A percentile compares a stretch with the other conserved stretches of the same genome.
These are phyloP conservation scores for Stomatorhinus ivindoensis DNA, from an alignment of 2,113 vertebrate genomes.

Conservation along the genomic window DNA sequence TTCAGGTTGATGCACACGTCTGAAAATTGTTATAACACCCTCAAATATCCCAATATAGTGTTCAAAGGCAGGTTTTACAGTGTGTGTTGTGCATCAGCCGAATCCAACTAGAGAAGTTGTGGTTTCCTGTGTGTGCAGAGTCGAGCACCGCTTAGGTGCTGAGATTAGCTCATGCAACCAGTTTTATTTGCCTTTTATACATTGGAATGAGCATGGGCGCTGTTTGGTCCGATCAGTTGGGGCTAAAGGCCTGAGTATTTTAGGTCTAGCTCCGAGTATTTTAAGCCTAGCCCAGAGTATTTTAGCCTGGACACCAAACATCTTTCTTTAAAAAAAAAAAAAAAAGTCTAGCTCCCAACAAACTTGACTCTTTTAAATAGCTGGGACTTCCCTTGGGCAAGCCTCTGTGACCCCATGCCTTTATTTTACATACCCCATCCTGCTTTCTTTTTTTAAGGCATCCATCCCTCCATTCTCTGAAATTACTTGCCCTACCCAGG, in stretches of 20 bases:
- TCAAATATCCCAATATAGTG: background rate
- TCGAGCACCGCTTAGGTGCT: background rate
- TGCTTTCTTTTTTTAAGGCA: background rate
- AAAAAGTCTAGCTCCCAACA: too few species aligned
- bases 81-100: too few species aligned
- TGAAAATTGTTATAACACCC: background rate
- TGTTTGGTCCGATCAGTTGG: too few species aligned
- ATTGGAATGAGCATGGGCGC: background rate
- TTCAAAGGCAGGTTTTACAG: background rate
- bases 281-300: too few species aligned
- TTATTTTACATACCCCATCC: background rate
- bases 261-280: too few species aligned
- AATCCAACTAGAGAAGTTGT: background rate
- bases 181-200: background rate
- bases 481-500: background rate
- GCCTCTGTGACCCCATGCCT: background rate
- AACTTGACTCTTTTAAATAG: too few species aligned
- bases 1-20: background rate
- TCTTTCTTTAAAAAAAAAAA: too few species aligned
- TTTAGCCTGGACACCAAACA: too few species aligned
- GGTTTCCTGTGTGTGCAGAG: background rate
- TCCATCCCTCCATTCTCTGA: background rate
- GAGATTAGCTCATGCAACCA: background rate
- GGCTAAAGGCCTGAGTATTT: too few species aligned
- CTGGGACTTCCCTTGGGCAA: too few species aligned